Conservation (phyloP, 2,888 invertebrate genomes). For the Noctua comes region DNA sequence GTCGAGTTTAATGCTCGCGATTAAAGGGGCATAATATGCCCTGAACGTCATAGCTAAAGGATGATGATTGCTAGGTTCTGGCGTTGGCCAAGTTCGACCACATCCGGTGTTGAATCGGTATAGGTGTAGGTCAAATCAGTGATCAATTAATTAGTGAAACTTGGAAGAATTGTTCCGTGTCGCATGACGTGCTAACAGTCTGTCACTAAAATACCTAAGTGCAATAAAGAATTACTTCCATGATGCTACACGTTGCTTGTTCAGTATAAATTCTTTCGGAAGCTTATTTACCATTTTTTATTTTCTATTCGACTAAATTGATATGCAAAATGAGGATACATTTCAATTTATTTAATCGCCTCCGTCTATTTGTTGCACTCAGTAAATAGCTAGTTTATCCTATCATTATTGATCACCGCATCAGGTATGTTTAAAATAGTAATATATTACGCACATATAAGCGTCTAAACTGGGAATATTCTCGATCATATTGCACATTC, state of each 20-base stretch:
- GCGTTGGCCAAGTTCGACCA: neutral
- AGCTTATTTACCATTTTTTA: constrained; percentile 2
- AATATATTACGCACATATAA: neutral
- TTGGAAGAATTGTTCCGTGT: constrained; percentile 21
- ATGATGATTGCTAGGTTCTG: neutral
- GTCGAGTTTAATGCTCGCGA: neutral
- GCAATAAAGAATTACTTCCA: constrained; percentile 29
- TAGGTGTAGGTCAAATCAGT: neutral
- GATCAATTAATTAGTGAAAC: constrained; percentile 34
- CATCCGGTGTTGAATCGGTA: neutral
- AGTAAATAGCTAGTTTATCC: constrained; percentile 24
- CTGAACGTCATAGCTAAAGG: neutral
- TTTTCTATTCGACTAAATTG: constrained; percentile 9
- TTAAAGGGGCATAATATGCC: neutral
- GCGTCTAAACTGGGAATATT: constrained; percentile 13
- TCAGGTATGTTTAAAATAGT: neutral
- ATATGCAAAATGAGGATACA: constrained; percentile 18
- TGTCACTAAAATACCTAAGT: constrained; percentile 7
- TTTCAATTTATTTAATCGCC: constrained; percentile 1
- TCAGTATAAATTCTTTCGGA: neutral
- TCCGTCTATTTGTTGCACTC: neutral
- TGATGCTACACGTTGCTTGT: neutral
- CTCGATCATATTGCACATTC: neutral
- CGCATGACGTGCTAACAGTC: neutral
- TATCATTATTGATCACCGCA: constrained; percentile 2